These are phyloP conservation scores for Macroglossus sobrinus DNA, from an alignment of 2,113 vertebrate species.

Conservation along the genomic window DNA sequence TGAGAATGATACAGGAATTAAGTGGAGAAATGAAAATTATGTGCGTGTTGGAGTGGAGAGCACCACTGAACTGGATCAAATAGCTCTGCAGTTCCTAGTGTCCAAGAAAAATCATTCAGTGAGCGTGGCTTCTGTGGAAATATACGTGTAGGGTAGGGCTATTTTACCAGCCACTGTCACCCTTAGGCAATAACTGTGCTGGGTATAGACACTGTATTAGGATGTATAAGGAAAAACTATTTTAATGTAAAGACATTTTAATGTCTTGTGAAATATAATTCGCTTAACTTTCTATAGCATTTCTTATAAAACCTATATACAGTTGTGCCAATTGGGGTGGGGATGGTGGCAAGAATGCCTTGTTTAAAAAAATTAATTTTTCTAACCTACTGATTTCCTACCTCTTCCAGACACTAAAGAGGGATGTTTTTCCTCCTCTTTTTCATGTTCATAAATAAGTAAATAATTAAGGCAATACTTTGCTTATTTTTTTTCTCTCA, in stretches of 20 bases:
- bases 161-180: background rate
- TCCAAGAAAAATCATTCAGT: background rate
- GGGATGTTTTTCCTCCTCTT: background rate
- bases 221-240: background rate
- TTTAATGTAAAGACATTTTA: background rate
- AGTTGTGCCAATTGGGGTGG: background rate
- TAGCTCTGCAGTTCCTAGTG: background rate
- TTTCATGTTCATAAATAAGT: background rate
- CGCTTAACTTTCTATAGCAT: background rate
- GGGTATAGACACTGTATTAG: background rate
- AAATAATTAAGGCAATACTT: background rate
- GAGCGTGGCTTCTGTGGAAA: background rate
- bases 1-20: background rate
- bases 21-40: background rate
- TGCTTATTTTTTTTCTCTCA: slow-evolving; percentile 11
- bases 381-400: background rate
- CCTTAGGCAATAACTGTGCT: background rate
- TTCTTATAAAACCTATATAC: background rate
- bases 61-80: background rate
- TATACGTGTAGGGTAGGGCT: background rate
- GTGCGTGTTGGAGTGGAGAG: background rate
- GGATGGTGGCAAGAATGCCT: background rate
- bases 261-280: background rate
- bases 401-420: background rate
- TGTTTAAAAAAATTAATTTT: background rate